A percentile compares a stretch with the other conserved stretches of the same genome.
Evolutionary conservation across 2,888 invertebrate species (phyloP).

Genomic region (Allacma fusca): DNA sequence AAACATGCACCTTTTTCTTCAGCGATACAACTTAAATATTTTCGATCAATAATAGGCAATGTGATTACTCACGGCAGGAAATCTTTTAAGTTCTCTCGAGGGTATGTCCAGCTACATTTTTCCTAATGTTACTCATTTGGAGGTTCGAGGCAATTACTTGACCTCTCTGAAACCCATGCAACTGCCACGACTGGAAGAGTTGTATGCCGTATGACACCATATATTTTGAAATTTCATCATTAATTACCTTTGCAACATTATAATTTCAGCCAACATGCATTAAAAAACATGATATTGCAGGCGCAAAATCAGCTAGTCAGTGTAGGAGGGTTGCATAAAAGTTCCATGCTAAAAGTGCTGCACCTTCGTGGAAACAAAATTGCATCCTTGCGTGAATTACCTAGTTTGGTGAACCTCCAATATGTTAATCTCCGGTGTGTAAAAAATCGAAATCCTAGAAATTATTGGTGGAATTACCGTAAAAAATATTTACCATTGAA

Average conservation of each 20-base stretch:
- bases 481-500: not conserved
- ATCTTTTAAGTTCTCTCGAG: not conserved
- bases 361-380: not conserved
- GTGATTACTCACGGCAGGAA: too few species aligned
- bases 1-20: not conserved
- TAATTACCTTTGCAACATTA: not conserved
- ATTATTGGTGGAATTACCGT: too few species aligned
- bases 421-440: constrained; percentile 15
- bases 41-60: not conserved
- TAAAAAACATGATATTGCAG: constrained; percentile 3
- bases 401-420: constrained; percentile 13
- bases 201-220: not conserved
- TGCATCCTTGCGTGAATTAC: not conserved
- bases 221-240: not conserved
- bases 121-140: constrained; percentile 6
- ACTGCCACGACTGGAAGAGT: constrained; percentile 4
- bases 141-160: not conserved
- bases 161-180: not conserved
- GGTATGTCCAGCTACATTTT: constrained; percentile 19
- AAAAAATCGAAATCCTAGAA: too few species aligned
- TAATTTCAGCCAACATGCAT: too few species aligned
- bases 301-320: not conserved
- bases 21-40: not conserved
- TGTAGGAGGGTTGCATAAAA: not conserved
- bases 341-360: constrained; percentile 14